Evolutionary conservation across 1,140 invertebrate genomes (phyloP), one percentile per base, ranked within the genome.

Genomic region (Pinna nobilis): DNA sequence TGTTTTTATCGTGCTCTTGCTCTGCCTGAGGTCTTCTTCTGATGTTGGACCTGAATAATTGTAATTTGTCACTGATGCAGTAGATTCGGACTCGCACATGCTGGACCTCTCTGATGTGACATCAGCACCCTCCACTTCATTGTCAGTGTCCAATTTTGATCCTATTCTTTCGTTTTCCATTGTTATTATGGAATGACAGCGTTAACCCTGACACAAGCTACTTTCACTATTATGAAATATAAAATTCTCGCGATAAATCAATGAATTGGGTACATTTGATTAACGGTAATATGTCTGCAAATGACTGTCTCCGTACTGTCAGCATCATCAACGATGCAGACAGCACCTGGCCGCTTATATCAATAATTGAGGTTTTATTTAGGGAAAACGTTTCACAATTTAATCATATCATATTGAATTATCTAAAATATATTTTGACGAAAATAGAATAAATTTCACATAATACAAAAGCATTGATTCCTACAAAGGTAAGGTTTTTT

Each of bases 111-210:
- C 32, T 11, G 53, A 32, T n/a, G 32, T 33, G 5, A 33, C 37
- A 4, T 57, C 53, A 33, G 33, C 53, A 33, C 30, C 32, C n/a
- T 32, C 53, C 7, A 20, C 53, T 28, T 7, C n/a, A n/a, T 7
- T n/a, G 6, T 7, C n/a, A n/a, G 30, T 33, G 30, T 57, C 53
- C 53, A 57, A 33, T 33, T 59, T 59, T 32, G 30, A 53, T 53
- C 50, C 30, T n/a, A n/a, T n/a, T n/a, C n/a, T n/a, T n/a, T n/a
- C n/a, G n/a, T n/a, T n/a, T n/a, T n/a, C n/a, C n/a, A n/a, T n/a
- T n/a, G n/a, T n/a, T n/a, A n/a, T n/a, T n/a, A n/a, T n/a, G n/a
- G n/a, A n/a, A n/a, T n/a, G n/a, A n/a, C n/a, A n/a, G n/a, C n/a
- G n/a, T n/a, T n/a, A n/a, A n/a, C n/a, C n/a, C n/a, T n/a, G n/a